Evolutionary conservation across 2,888 invertebrate species (phyloP).

Genomic region (Bellardia pandia): DNA sequence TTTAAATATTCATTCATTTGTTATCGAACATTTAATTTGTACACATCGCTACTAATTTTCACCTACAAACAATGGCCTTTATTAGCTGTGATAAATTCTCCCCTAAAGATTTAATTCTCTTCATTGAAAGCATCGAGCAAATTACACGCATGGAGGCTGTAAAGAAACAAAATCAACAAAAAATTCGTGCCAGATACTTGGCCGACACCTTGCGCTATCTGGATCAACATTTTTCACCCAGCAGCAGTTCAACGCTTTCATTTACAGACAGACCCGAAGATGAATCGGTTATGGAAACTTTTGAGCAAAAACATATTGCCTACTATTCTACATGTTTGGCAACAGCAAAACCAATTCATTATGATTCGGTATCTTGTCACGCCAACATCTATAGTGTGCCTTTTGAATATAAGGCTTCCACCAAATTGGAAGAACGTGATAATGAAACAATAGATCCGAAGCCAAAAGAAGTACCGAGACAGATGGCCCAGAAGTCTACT

Average conservation of each 20-base stretch:
- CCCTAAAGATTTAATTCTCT: conserved; percentile 36
- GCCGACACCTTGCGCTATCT: conserved; percentile 52
- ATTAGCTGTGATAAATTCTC: conserved; percentile 54
- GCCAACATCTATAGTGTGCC: conserved; percentile 16
- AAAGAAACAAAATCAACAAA: neutral
- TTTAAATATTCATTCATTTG: neutral
- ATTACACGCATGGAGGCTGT: conserved; percentile 32
- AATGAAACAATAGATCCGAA: neutral
- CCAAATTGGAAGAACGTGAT: neutral
- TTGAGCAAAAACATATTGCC: conserved; percentile 47
- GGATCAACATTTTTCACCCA: conserved; percentile 23
- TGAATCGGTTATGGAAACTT: conserved; percentile 29
- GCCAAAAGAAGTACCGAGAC: neutral
- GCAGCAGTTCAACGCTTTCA: conserved; percentile 19
- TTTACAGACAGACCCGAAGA: conserved; percentile 54
- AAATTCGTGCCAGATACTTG: conserved; percentile 40
- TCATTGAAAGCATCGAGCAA: conserved; percentile 59
- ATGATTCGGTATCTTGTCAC: neutral
- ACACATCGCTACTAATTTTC: no score
- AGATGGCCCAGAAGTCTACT: neutral
- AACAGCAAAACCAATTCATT: conserved; percentile 6
- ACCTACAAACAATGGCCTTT: conserved; percentile 22
- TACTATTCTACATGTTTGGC: neutral
- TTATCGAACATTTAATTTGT: neutral
- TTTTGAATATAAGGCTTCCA: neutral